Evolutionary conservation across 2,888 invertebrate species (phyloP), one percentile per base, ranked within the genome.

Genomic region (Ophion obscuratus): DNA sequence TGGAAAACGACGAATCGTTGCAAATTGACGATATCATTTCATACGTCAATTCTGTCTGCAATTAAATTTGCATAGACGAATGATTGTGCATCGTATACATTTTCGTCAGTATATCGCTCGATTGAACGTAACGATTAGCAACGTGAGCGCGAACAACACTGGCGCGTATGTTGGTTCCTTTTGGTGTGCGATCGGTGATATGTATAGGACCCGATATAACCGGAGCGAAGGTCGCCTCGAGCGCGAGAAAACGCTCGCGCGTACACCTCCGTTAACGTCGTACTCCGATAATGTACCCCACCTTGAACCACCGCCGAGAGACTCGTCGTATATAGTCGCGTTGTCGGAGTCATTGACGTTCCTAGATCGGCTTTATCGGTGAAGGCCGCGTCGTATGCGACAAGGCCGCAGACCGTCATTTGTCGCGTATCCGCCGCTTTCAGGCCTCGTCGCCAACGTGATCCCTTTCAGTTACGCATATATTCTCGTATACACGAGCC

Each of bases 331-430:
- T 14, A 53, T 53, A 82, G 80, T 71, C 81, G 79, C 84, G 76
- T 80, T 86, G 77, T 79, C 78, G 84, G 78, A 84, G 86, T 71
- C 84, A 81, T 86, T 82, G 86, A 79, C 86, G 79, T 87, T 68
- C 68, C 82, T 79, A 84, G 87, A 82, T 81, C 81, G 75, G 82
- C 75, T 87, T 84, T 84, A 87, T 87, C 87, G 86, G 84, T 82
- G 87, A 87, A 86, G 87, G 86, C 86, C 86, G 68, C 53, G 14
- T 53, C 53, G 53, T 53, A 17, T 53, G 53, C 70, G 27, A 61
- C 86, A 76, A 84, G 87, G 83, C 76, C 81, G 73, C 31, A 17
- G 24, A 67, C 61, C 53, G 64, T 62, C 27, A 74, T 61, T 44
- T 62, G 81, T 61, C 66, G 24, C 61, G 61, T 53, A 53, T 53